Evolutionary conservation across 2,113 vertebrate species (phyloP).

Genomic region (Dasyprocta punctata): DNA sequence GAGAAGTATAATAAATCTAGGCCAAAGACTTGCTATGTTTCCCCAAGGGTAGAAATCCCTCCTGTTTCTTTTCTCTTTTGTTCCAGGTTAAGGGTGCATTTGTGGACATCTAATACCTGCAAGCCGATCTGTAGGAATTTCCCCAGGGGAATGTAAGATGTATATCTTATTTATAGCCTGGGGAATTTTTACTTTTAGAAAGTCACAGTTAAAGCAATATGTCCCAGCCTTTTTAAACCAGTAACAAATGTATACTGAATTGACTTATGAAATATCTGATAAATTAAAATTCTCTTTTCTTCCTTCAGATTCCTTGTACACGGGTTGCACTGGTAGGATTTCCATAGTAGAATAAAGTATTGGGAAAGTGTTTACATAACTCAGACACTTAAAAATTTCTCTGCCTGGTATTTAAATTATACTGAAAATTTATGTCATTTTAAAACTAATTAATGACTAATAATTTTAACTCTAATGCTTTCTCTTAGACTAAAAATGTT

Average conservation of each 20-base stretch:
- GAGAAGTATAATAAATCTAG: constrained; percentile 64
- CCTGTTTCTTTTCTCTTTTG: constrained; percentile 68
- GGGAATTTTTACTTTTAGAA: constrained; percentile 61
- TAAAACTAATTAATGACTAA: constrained; percentile 27
- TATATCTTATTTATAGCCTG: constrained; percentile 57
- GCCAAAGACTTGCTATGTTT: constrained; percentile 1
- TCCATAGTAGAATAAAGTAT: background rate
- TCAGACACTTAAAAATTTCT: background rate
- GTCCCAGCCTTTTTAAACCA: background rate
- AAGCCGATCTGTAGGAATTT: constrained; percentile 61
- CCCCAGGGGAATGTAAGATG: background rate
- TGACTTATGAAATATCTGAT: background rate
- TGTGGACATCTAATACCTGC: constrained; percentile 25
- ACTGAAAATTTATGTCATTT: background rate
- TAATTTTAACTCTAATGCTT: constrained; percentile 16
- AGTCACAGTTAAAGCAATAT: constrained; percentile 44
- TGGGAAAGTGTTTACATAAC: background rate
- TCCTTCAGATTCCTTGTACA: background rate
- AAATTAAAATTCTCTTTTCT: constrained; percentile 26
- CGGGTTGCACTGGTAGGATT: background rate
- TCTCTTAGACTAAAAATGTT: constrained; percentile 18
- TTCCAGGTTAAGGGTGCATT: constrained; percentile 67
- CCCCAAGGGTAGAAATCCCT: constrained; percentile 60
- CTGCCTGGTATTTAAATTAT: constrained; percentile 6
- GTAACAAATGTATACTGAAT: background rate